phyloP scores from a whole-genome alignment of 1,140 invertebrate genomes.

The Solenopsis fugax region DNA sequence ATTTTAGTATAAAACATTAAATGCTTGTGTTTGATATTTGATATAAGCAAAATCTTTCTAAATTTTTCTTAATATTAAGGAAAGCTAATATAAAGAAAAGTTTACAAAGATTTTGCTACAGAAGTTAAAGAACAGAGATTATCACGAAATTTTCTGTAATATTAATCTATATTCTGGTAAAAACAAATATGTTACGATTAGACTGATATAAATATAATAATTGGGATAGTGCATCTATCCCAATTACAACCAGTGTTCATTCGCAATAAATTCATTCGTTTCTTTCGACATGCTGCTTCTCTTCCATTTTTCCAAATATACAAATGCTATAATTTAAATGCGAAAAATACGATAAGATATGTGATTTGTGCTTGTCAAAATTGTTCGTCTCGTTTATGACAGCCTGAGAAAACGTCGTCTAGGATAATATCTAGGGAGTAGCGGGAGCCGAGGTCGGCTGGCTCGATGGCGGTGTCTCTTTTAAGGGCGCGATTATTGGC shows the following conservation, averaged over 20 bases:
- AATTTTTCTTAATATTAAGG: background rate
- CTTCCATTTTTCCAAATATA: no score
- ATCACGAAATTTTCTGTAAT: background rate
- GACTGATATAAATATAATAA: background rate
- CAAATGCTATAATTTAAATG: background rate
- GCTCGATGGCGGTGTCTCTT: conserved; percentile 46
- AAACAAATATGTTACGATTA: background rate
- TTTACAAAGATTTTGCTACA: no score
- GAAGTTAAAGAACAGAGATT: background rate
- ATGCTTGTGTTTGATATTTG: background rate
- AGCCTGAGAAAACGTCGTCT: conserved; percentile 81
- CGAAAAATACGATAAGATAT: background rate
- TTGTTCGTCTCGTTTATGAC: conserved; percentile 61
- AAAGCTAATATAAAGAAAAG: background rate
- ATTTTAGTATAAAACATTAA: background rate
- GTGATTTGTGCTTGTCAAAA: background rate
- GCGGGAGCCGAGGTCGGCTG: conserved; percentile 53
- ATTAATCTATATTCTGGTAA: background rate
- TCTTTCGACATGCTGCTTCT: background rate
- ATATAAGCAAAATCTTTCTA: no score
- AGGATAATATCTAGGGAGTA: conserved; percentile 24
- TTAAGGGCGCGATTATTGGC: conserved; percentile 80
- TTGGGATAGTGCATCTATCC: background rate
- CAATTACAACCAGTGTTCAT: background rate
- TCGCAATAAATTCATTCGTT: background rate